A percentile compares a stretch with the other conserved stretches of the same genome.
Evolutionary conservation across 2,113 vertebrate genomes (phyloP).

Genomic region (Oncorhynchus gorbuscha): DNA sequence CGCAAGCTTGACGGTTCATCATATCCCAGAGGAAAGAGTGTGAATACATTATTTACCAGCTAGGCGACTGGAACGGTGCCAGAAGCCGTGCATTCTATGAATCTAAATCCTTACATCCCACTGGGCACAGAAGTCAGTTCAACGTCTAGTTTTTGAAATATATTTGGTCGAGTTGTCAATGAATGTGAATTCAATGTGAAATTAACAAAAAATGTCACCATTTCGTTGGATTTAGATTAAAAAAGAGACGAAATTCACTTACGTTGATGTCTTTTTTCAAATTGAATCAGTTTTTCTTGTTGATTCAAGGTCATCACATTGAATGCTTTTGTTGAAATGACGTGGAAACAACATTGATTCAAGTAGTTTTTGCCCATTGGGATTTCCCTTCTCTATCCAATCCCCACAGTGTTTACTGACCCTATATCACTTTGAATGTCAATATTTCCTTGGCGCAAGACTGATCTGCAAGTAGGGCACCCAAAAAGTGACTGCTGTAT

Average conservation of each 20-base stretch:
- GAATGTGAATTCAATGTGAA: background rate
- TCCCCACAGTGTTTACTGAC: slow-evolving; percentile 9
- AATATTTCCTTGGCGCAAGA: slow-evolving; percentile 32
- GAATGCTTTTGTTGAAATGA: too few species aligned
- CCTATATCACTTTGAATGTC: slow-evolving; percentile 39
- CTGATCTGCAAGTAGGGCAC: slow-evolving; percentile 18
- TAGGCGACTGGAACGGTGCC: background rate
- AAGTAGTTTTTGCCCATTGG: too few species aligned
- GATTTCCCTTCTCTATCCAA: slow-evolving; percentile 33
- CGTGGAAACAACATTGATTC: too few species aligned
- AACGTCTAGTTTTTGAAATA: too few species aligned
- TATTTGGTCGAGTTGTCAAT: too few species aligned
- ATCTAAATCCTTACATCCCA: background rate
- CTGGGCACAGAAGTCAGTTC: too few species aligned
- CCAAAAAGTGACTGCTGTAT: slow-evolving; percentile 27
- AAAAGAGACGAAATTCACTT: too few species aligned
- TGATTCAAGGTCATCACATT: too few species aligned
- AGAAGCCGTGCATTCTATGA: slow-evolving; percentile 28
- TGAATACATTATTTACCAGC: slow-evolving; percentile 54
- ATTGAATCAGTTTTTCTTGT: too few species aligned
- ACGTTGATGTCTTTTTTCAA: too few species aligned
- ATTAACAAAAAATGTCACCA: background rate
- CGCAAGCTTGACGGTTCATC: background rate
- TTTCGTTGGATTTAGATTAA: too few species aligned
- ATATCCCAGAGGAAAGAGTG: slow-evolving; percentile 24